A percentile compares a stretch with the other conserved stretches of the same genome.
Conservation (phyloP, 2,888 invertebrate species). For the Aelia acuminata region DNA sequence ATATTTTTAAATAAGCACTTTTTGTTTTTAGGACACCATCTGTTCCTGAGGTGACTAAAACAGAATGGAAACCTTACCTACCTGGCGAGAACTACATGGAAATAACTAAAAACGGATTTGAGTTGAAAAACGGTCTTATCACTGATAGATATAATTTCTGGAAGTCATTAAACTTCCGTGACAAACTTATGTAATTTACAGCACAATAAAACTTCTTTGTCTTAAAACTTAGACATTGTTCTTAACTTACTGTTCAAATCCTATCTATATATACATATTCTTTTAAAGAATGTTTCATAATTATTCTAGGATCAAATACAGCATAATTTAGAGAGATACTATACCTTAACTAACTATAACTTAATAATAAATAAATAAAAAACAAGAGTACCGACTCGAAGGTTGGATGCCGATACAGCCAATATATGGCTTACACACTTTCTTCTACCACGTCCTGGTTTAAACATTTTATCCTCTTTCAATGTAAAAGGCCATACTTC, state of each 20-base stretch:
- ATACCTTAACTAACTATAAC: no score
- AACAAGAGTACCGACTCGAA: no score
- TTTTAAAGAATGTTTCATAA: no score
- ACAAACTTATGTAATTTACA: slow-evolving; percentile 39
- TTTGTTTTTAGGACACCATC: background rate
- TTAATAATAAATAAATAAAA: no score
- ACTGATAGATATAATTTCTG: slow-evolving; percentile 53
- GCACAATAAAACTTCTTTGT: background rate
- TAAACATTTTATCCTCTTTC: no score
- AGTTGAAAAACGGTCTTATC: slow-evolving; percentile 47
- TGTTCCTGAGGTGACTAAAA: background rate
- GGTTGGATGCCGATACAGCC: no score
- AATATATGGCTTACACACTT: no score
- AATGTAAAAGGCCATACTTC: no score
- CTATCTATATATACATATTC: background rate
- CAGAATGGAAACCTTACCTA: slow-evolving; percentile 46
- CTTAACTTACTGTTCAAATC: background rate
- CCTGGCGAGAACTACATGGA: slow-evolving; percentile 49
- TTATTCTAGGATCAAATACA: no score
- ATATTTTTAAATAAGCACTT: no score
- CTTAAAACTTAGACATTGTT: background rate
- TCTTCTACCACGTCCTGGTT: no score
- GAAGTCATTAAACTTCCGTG: slow-evolving; percentile 46
- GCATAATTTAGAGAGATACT: no score
- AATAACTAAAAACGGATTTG: slow-evolving; percentile 22